Evolutionary conservation across 2,113 vertebrate genomes (phyloP).

Genomic region (Oncorhynchus clarkii): DNA sequence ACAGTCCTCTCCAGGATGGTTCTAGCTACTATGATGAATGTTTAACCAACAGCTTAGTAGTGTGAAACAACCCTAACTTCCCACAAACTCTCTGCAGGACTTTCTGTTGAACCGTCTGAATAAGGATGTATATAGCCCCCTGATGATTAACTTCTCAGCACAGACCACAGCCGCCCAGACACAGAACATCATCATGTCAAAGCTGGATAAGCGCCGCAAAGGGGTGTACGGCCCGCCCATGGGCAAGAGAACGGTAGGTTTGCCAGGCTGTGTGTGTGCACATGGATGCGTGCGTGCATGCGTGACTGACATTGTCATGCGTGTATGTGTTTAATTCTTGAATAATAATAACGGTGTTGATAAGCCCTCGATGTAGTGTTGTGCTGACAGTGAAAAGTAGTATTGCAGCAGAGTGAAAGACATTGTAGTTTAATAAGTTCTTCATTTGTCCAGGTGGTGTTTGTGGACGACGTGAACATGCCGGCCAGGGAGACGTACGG

Average conservation of each 20-base stretch:
- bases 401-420: no score
- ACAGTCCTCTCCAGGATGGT: no score
- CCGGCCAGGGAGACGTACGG: constrained; percentile 88
- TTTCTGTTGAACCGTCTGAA: constrained; percentile 84
- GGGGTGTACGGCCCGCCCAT: constrained; percentile 84
- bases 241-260: constrained; percentile 84
- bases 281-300: background rate
- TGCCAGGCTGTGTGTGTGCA: background rate
- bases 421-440: no score
- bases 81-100: constrained; percentile 67
- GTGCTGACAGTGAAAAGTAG: no score
- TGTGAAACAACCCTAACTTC: no score
- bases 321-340: no score
- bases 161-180: constrained; percentile 90
- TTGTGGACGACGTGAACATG: constrained; percentile 95
- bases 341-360: no score
- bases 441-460: constrained; percentile 76
- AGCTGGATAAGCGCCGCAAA: constrained; percentile 87
- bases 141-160: constrained; percentile 90
- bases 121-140: constrained; percentile 84
- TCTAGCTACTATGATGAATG: no score
- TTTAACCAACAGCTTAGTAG: no score
- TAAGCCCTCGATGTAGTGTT: no score
- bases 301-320: no score
- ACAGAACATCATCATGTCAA: constrained; percentile 90